A percentile compares a stretch with the other conserved stretches of the same genome.
Evolutionary conservation across 2,888 invertebrate genomes (phyloP).

Genomic region (Cheilosia variabilis): DNA sequence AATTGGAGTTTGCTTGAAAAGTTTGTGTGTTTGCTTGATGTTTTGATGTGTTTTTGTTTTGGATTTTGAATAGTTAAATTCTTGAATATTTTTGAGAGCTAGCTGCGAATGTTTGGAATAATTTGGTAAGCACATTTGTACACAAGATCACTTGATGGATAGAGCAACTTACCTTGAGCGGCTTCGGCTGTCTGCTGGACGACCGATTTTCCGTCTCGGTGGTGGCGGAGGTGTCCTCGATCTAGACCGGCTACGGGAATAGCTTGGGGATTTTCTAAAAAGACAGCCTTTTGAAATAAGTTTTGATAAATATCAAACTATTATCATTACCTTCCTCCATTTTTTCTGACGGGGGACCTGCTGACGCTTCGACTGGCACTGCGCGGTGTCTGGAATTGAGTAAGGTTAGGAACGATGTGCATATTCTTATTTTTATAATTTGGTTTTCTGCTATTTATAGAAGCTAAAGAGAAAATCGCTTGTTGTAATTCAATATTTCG

Average conservation of each 20-base stretch:
- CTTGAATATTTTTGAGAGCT: slow-evolving; percentile 54
- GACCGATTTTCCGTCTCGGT: slow-evolving; percentile 36
- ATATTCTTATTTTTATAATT: slow-evolving; percentile 40
- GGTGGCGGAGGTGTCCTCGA: slow-evolving; percentile 51
- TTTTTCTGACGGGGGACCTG: slow-evolving; percentile 52
- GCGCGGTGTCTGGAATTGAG: slow-evolving; percentile 67
- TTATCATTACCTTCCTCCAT: slow-evolving; percentile 55
- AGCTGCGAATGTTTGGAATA: slow-evolving; percentile 64
- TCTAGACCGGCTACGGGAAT: slow-evolving; percentile 60
- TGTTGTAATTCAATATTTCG: background rate
- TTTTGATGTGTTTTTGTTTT: slow-evolving; percentile 11
- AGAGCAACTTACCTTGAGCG: slow-evolving; percentile 56
- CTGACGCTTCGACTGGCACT: slow-evolving; percentile 64
- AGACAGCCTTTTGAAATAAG: too few species aligned
- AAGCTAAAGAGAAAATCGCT: background rate
- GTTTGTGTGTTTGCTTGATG: slow-evolving; percentile 25
- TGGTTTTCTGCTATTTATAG: slow-evolving; percentile 33
- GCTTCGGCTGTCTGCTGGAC: slow-evolving; percentile 40
- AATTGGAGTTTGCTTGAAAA: slow-evolving; percentile 54
- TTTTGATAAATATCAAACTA: too few species aligned
- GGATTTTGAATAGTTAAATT: slow-evolving; percentile 28
- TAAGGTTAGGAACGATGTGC: slow-evolving; percentile 59
- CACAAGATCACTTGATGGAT: background rate
- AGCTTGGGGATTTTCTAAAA: slow-evolving; percentile 66
- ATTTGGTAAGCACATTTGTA: slow-evolving; percentile 1